Base-by-base conservation (phyloP, 2,113 vertebrate species). In the Laticauda laticaudata region DNA sequence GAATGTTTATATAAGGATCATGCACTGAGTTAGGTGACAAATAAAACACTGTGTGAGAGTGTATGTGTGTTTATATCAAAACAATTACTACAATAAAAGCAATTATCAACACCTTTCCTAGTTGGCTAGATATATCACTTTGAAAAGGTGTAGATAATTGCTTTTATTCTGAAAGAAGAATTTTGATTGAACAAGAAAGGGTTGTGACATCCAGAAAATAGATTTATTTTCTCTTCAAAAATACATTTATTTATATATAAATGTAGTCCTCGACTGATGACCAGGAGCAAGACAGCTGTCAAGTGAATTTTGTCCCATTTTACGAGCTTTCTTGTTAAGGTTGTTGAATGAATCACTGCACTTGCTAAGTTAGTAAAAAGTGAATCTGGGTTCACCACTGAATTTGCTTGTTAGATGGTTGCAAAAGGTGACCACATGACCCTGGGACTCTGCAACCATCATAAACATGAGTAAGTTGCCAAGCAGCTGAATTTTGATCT, bases 1-100 rank as follows among this genome's bases (percentile, higher is more conserved):
- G 96, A 97, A 95, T 95, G 96, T 97, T 98, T 97, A 97, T 94
- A 94, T 39, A 97, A 93, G 95, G 95, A 95, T 95, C 29, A 90
- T 93, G 96, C 90, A 87, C 88, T 96, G 21, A 94, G 64, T 24
- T 89, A 91, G 95, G 94, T 94, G 96, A 95, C 93, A 96, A 59
- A 93, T 0, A 1, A 90, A 94, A 91, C 55, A 39, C 15, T 81
- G 34, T 81, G n/a, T 39, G 69, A 18, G 64, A 87, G 95, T 91
- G 90, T 94, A 8, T 92, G 90, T 91, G n/a, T 2, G 90, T 94
- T 94, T 89, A 91, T 64, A 93, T 87, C 90, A 92, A 93, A 93
- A 94, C 4, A 3, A 88, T 94, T 93, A 11, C 92, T n/a, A 93
- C 57, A 93, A 94, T 87, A 92, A 94, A 90, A 86, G 91, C 85